A percentile compares a stretch with the other conserved stretches of the same genome.
Conservation (phyloP, 2,113 vertebrate genomes). For the Aldabrachelys gigantea region DNA sequence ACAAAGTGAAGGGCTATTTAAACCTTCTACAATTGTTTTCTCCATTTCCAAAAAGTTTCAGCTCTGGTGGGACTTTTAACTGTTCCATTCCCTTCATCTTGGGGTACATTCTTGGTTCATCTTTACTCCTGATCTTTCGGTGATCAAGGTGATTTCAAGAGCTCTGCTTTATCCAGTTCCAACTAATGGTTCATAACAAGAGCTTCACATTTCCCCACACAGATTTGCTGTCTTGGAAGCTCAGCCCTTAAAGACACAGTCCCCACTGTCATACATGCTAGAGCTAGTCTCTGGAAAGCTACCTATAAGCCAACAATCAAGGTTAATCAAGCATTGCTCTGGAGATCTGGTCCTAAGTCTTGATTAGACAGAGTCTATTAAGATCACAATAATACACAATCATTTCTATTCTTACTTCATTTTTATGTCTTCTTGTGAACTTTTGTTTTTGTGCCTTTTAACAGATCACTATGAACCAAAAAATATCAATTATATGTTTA, state of each 20-base stretch:
- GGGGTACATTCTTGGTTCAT: not conserved
- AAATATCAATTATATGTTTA: not conserved
- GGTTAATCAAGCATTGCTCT: not conserved
- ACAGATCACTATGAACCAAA: not conserved
- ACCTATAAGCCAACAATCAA: not conserved
- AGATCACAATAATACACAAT: not conserved
- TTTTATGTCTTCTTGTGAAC: not conserved
- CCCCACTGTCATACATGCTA: not conserved
- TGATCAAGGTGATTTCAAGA: not conserved
- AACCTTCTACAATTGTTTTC: not conserved
- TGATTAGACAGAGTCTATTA: not conserved
- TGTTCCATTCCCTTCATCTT: rapidly evolving
- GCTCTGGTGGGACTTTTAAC: not conserved
- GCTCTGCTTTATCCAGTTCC: not conserved
- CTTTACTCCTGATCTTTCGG: not conserved
- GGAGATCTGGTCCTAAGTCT: not conserved
- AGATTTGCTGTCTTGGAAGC: not conserved
- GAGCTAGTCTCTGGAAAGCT: not conserved
- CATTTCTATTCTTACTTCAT: not conserved
- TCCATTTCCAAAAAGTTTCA: not conserved
- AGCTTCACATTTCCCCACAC: not conserved
- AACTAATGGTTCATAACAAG: not conserved
- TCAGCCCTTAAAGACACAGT: not conserved
- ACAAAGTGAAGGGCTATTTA: not conserved
- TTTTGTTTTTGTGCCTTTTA: not conserved